Evolutionary conservation across 2,113 vertebrate genomes (phyloP), one percentile per base, ranked within the genome.

Genomic region (Hucho hucho): DNA sequence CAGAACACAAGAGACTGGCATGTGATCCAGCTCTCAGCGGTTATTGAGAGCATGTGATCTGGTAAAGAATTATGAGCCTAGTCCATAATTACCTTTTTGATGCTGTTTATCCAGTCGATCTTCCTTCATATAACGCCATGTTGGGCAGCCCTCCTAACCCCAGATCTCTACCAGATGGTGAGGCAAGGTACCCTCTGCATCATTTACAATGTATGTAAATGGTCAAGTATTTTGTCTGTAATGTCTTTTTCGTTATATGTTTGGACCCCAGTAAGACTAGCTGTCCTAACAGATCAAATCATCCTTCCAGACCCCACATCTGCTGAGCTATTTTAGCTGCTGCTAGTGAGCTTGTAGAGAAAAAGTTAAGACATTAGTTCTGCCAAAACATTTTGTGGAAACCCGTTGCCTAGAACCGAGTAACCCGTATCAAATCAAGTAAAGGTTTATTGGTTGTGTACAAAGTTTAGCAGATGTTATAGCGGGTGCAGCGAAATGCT

Each of bases 321-420:
- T 63, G 78, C 78, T 67, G 65, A 12, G 84, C 89, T 90, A 86
- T 88, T 89, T 90, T 84, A 89, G 89, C 89, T 87, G 76, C 77
- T 56, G 69, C 82, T 81, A 84, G 86, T 86, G 87, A 87, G 81
- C 74, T 46, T 32, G 0, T 29, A 18, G 65, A 16, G 11, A 5
- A 12, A 11, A 43, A 37, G 29, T 29, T 29, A 6, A 32, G 32
- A 6, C 6, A 32, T 32, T 6, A 32, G 32, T 32, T 32, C 32
- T 32, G 32, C 32, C 5, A 6, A 32, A 32, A 32, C 32, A 32
- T 32, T 32, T 32, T 37, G 32, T 37, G 32, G 32, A 37, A 37
- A 37, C 6, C 32, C 9, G 7, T 43, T 43, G 37, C 7, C 37
- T 43, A 12, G 37, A 43, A 43, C 37, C 2, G 37, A 43, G 37